Base-by-base conservation (phyloP, 1,140 invertebrate species). In the Semibalanus balanoides region DNA sequence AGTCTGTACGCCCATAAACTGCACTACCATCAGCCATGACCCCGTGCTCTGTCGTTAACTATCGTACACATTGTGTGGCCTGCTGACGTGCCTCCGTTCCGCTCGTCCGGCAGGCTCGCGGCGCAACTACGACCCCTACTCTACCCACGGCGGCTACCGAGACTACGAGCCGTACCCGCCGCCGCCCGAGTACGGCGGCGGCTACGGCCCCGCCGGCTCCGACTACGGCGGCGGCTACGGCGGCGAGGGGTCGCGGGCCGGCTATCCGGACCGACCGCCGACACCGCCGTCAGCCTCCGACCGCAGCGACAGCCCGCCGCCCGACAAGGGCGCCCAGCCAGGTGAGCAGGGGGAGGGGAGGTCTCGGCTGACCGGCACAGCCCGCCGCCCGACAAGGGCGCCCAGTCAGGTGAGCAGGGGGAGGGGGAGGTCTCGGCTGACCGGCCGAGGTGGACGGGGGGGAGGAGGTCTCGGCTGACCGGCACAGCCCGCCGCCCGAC, bases 121-220 rank as follows among this genome's bases (percentile, higher is more conserved):
- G 30, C 64, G 79, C 31, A 79, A 78, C 64, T 80, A 80, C 64
- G 79, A 80, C 35, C 75, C 76, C 29, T 80, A 80, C 43, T 75
- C 79, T 11, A 19, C 14, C 11, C 51, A 64, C 51, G 51, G 83
- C 51, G 51, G 83, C 76, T 87, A 87, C 81, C 86, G 86, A 79
- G 88, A 89, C 78, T 89, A 88, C 81, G 88, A 89, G 71, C 87
- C 87, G 76, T 89, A 88, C 81, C 84, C 84, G 11, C 83, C 84
- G 28, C 83, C 82, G 76, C 83, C 83, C 22, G 85, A 85, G 78
- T 83, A 84, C 79, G 79, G 79, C 76, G 83, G 79, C 80, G 81
- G 82, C 25, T 86, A 84, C 81, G 76, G 81, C 80, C 75, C 80
- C 77, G 30, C 82, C 74, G 78, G 73, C 31, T 77, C 79, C 73